Conservation (phyloP, 2,113 vertebrate species). For the Thamnaconus septentrionalis region DNA sequence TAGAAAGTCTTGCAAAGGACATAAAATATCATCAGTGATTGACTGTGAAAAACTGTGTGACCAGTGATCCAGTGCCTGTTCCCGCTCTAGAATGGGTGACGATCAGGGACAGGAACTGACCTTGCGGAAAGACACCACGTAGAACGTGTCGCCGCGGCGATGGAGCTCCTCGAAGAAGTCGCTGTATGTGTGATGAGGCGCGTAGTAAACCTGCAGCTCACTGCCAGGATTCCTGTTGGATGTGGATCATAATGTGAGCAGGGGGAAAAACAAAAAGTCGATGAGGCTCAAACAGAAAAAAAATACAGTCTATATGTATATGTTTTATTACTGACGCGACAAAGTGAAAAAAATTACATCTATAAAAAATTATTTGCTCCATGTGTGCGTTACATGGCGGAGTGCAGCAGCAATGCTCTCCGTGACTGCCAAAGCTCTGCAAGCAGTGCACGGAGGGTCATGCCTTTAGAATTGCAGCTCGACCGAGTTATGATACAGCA, state of each 20-base stretch:
- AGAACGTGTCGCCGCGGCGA: constrained; percentile 91
- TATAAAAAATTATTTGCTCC: constrained; percentile 34
- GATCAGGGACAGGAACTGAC: constrained; percentile 72
- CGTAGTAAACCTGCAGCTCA: constrained; percentile 92
- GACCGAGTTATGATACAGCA: no score
- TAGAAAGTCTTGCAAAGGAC: not conserved
- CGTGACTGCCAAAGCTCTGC: constrained; percentile 7
- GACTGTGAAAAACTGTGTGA: not conserved
- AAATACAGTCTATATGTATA: no score
- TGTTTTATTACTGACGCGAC: no score
- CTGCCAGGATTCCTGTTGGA: constrained; percentile 80
- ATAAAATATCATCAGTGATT: not conserved
- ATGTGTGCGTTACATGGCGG: constrained; percentile 8
- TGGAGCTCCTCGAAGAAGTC: constrained; percentile 90
- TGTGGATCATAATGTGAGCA: constrained; percentile 1
- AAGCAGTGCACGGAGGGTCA: not conserved
- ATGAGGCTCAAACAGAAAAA: not conserved
- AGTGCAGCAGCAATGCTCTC: constrained; percentile 11
- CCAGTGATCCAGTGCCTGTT: not conserved
- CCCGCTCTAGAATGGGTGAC: not conserved
- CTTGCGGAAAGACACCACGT: constrained; percentile 93
- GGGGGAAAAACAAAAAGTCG: not conserved
- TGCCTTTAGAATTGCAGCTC: no score
- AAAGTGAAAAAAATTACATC: constrained; percentile 12
- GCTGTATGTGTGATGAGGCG: constrained; percentile 84